Evolutionary conservation across 37 sponge, comb jelly and placozoan species (phyloP).

Genomic region (Bolinopsis microptera): DNA sequence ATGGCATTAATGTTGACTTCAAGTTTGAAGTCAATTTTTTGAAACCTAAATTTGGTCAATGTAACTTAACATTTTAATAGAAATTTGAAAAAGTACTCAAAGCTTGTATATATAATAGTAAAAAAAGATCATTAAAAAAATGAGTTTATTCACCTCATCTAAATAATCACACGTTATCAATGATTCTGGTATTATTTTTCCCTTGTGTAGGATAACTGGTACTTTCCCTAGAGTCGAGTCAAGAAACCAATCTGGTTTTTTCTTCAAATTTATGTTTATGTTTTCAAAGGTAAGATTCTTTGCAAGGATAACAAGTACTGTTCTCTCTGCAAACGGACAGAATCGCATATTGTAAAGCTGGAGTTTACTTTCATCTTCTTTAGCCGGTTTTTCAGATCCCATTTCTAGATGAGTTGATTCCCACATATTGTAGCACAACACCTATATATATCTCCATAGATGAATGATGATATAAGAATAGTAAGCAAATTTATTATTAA

Average conservation of each 20-base stretch:
- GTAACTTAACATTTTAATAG: no score
- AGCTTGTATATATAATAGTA: no score
- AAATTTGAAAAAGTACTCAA: no score
- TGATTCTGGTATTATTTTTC: constrained; percentile 38
- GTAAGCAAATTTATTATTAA: no score
- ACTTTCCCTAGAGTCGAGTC: constrained; percentile 12
- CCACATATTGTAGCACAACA: background rate
- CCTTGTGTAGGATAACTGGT: constrained; percentile 21
- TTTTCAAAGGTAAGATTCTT: background rate
- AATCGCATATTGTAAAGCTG: constrained; percentile 57
- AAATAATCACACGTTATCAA: constrained; percentile 23
- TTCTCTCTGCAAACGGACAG: constrained; percentile 34
- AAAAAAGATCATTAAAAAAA: no score
- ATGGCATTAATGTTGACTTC: no score
- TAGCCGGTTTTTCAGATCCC: background rate
- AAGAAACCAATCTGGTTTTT: constrained; percentile 49
- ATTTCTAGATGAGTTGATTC: background rate
- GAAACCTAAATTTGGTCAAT: no score
- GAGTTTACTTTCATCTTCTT: background rate
- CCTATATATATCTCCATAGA: no score
- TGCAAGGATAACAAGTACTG: constrained; percentile 23
- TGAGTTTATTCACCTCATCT: constrained; percentile 37
- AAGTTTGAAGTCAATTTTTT: no score
- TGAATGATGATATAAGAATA: no score
- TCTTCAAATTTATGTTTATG: constrained; percentile 24